phyloP scores from a whole-genome alignment of 2,113 vertebrate species.

The Aegithalos caudatus region DNA sequence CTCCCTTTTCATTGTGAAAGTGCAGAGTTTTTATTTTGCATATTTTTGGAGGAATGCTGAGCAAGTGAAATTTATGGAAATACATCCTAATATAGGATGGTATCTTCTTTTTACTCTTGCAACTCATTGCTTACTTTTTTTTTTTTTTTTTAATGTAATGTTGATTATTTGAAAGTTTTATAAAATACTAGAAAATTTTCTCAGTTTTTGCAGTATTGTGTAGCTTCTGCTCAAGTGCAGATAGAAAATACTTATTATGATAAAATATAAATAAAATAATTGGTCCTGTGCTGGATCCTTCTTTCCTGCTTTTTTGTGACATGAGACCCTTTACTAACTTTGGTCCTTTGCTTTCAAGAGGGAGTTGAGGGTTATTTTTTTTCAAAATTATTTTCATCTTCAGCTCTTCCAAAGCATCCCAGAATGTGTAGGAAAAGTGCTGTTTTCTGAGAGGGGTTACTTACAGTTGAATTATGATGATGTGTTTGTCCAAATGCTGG shows the following conservation, averaged over 20 bases:
- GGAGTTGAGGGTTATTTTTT: rapidly evolving
- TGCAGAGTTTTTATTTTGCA: background rate
- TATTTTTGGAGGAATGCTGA: background rate
- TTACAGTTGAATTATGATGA: background rate
- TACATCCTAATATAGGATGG: background rate
- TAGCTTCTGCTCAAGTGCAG: background rate
- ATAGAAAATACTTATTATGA: background rate
- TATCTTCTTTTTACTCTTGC: background rate
- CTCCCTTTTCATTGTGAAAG: background rate
- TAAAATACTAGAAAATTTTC: background rate
- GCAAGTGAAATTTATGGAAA: background rate
- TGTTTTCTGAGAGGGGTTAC: background rate
- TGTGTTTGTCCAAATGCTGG: background rate
- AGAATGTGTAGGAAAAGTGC: background rate
- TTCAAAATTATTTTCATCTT: background rate
- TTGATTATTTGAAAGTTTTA: background rate
- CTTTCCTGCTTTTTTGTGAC: background rate
- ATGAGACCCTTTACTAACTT: background rate
- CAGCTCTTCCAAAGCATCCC: background rate
- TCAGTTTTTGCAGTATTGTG: background rate
- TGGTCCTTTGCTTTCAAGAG: background rate
- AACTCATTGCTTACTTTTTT: background rate
- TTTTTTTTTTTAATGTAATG: background rate
- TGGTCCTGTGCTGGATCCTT: background rate
- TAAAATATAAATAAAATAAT: background rate